Conservation (phyloP, 2,888 invertebrate genomes). For the Callinectes sapidus region DNA sequence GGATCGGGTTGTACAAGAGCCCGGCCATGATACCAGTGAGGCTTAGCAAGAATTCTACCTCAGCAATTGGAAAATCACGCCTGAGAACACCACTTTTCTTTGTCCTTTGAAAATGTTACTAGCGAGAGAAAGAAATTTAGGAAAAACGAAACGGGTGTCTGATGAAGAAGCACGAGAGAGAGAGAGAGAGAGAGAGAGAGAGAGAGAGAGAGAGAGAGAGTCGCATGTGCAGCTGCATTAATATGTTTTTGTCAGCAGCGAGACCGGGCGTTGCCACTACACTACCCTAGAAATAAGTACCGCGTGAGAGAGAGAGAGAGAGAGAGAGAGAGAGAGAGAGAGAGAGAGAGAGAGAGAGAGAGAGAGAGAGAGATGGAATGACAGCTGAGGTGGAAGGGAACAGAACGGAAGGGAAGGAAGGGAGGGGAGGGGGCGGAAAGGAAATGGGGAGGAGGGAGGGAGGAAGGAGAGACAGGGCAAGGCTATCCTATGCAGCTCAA, state of each 20-base stretch:
- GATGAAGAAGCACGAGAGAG: background rate
- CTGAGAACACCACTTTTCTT: background rate
- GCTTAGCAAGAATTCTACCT: too few relatives aligned
- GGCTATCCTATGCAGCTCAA: too few relatives aligned
- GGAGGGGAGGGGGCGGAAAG: background rate
- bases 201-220: slow-evolving; percentile 26
- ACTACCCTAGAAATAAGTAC: background rate
- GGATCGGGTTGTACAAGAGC: too few relatives aligned
- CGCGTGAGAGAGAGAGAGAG: background rate
- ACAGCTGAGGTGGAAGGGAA: background rate
- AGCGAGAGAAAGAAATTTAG: too few relatives aligned
- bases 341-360: background rate
- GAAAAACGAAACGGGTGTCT: background rate
- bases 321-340: too few relatives aligned
- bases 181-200: background rate
- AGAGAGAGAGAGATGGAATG: background rate
- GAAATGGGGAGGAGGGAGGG: background rate
- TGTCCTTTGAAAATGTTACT: too few relatives aligned
- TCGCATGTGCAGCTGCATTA: slow-evolving; percentile 3
- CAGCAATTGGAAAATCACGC: background rate
- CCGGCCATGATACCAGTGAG: too few relatives aligned
- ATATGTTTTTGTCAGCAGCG: slow-evolving; percentile 22
- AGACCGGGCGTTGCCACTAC: background rate
- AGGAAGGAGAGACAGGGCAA: background rate
- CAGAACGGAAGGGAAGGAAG: background rate